phyloP scores from a whole-genome alignment of 2,888 invertebrate genomes.

The Orthosia gracilis region DNA sequence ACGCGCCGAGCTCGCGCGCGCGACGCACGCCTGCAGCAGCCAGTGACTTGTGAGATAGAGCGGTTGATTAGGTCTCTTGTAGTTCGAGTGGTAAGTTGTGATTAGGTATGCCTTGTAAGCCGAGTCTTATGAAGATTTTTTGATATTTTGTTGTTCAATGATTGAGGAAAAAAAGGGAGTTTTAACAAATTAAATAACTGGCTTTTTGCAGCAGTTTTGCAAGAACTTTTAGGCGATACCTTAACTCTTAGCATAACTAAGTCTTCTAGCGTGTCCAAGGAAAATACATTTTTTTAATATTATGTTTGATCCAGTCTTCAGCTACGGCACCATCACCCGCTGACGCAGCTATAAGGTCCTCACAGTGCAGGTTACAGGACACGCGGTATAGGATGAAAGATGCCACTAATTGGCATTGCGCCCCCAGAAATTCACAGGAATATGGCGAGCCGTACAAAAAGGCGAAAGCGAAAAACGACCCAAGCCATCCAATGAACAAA shows the following conservation, averaged over 20 bases:
- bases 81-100: slow-evolving; percentile 27
- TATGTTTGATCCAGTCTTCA: no score
- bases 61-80: slow-evolving; percentile 43
- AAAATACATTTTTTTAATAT: no score
- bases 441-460: no score
- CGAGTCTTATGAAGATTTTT: background rate
- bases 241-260: background rate
- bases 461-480: no score
- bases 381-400: no score
- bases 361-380: no score
- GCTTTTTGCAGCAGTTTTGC: background rate
- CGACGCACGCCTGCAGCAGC: slow-evolving; percentile 66
- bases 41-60: slow-evolving; percentile 51
- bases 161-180: background rate
- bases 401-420: no score
- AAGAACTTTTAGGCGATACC: background rate
- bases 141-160: background rate
- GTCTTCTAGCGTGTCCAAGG: no score
- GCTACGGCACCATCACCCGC: no score
- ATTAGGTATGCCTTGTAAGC: background rate
- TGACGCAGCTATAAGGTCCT: no score
- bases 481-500: background rate
- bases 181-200: background rate
- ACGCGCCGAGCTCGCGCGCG: slow-evolving; percentile 83
- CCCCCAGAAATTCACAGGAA: no score